Evolutionary conservation across 1,140 invertebrate species (phyloP), one percentile per base, ranked within the genome.

Genomic region (Drosophila azteca): DNA sequence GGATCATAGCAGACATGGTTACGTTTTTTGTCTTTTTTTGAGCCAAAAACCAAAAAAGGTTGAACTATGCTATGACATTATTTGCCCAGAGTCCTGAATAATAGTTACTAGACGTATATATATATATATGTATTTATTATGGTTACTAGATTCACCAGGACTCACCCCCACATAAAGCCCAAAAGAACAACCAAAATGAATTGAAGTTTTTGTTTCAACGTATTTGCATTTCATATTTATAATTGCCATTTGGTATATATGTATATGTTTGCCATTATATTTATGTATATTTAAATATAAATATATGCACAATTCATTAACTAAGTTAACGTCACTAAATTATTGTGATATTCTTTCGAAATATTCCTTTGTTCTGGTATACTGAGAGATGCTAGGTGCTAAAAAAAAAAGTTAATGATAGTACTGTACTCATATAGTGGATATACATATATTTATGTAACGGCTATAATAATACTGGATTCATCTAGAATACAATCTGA

Each of bases 231-330:
- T 68, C 35, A 57, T 75, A 67, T 68, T 43, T 54, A 57, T 76
- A 76, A 53, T 62, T 76, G 57, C 52, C 72, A 62, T 66, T 76
- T 52, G 26, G 17, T 41, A 48, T 60, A 20, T 20, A 20, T 20
- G 1, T 41, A 48, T 60, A 20, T 20, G 1, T 20, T 1, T 60
- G 17, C 26, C 24, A 35, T 48, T 59, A 17, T 48, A 61, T 54
- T 51, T 48, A 51, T 58, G 24, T 74, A 65, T 66, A 66, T 61
- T 60, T 71, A 53, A 31, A 11, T 71, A 71, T 71, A 57, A 15
- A 73, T 64, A 74, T 76, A 76, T 76, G 73, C 73, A 76, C 73
- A 76, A 76, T 76, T 69, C 72, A 76, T 76, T 68, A 76, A 76
- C 73, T 76, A 76, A 68, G 73, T 76, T 76, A 76, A 76, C 64